Evolutionary conservation across 2,113 vertebrate genomes (phyloP).

Genomic region (Copsychus sechellarum): DNA sequence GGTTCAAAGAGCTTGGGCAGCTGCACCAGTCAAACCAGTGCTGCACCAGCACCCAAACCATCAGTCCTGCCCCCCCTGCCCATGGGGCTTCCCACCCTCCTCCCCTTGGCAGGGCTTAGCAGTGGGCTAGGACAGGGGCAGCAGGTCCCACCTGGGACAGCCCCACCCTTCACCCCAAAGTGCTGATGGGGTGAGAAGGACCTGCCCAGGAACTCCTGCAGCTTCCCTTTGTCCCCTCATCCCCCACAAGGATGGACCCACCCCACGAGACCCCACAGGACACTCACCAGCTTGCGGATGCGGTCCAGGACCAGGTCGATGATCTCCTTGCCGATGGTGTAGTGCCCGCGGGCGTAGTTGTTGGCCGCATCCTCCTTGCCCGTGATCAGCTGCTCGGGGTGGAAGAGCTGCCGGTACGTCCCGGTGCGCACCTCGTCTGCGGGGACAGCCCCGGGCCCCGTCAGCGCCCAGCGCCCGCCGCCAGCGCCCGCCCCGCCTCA

Average conservation of each 20-base stretch:
- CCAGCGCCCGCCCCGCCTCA: too few species aligned
- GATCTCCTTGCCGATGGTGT: constrained; percentile 74
- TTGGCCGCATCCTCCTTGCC: constrained; percentile 76
- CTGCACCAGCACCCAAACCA: not conserved
- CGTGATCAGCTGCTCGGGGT: constrained; percentile 72
- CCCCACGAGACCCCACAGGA: not conserved
- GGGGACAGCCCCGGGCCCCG: not conserved
- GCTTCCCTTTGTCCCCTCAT: too few species aligned
- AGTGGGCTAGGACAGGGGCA: too few species aligned
- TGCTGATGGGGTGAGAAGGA: too few species aligned
- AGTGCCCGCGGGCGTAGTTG: constrained; percentile 75
- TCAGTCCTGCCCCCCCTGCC: not conserved
- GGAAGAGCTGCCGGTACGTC: constrained; percentile 75
- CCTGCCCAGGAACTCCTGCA: too few species aligned
- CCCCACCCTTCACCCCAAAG: too few species aligned
- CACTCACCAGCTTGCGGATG: not conserved
- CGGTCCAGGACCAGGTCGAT: constrained; percentile 61
- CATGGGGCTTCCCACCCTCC: not conserved
- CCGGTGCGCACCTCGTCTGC: constrained; percentile 74
- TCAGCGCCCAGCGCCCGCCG: rapidly evolving
- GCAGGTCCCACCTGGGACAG: too few species aligned
- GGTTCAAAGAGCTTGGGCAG: not conserved
- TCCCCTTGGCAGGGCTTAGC: too few species aligned
- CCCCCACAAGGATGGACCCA: not conserved
- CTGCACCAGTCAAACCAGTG: not conserved